These are phyloP conservation scores for Lampris incognitus DNA, from an alignment of 2,113 vertebrate genomes.

Conservation along the genomic window DNA sequence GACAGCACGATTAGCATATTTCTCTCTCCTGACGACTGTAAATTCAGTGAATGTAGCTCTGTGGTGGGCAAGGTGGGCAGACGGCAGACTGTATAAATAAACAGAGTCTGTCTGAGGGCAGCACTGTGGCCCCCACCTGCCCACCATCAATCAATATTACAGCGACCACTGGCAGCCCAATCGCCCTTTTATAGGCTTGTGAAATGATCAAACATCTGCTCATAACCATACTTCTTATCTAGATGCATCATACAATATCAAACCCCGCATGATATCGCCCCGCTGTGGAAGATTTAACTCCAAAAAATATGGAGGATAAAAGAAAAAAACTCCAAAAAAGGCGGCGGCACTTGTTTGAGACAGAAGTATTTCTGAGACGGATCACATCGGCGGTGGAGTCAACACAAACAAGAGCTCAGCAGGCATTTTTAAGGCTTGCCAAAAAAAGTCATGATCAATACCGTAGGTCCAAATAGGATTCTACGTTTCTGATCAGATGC, in stretches of 20 bases:
- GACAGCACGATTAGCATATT: constrained; percentile 71
- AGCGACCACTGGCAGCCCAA: constrained; percentile 76
- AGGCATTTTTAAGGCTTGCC: constrained; percentile 15
- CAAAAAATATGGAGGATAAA: no score
- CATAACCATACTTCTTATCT: constrained; percentile 71
- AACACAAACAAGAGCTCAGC: constrained; percentile 26
- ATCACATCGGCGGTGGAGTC: constrained; percentile 33
- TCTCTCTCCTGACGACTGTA: constrained; percentile 67
- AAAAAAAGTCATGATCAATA: constrained; percentile 45
- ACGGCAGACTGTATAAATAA: constrained; percentile 79
- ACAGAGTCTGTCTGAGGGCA: constrained; percentile 76
- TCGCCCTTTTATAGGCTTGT: constrained; percentile 77
- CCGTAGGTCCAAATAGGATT: constrained; percentile 11
- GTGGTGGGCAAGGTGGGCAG: constrained; percentile 73
- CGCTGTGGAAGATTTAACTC: constrained; percentile 28
- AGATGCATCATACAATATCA: constrained; percentile 66
- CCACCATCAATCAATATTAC: constrained; percentile 82
- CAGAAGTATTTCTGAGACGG: background rate
- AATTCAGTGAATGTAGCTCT: constrained; percentile 71
- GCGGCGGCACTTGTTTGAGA: no score
- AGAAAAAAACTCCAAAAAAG: no score
- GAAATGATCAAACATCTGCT: constrained; percentile 84
- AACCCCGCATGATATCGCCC: constrained; percentile 33
- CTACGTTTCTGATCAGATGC: constrained; percentile 1
- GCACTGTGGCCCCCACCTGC: constrained; percentile 78